phyloP scores from a whole-genome alignment of 2,113 vertebrate species.

The Chloropsis cyanopogon region DNA sequence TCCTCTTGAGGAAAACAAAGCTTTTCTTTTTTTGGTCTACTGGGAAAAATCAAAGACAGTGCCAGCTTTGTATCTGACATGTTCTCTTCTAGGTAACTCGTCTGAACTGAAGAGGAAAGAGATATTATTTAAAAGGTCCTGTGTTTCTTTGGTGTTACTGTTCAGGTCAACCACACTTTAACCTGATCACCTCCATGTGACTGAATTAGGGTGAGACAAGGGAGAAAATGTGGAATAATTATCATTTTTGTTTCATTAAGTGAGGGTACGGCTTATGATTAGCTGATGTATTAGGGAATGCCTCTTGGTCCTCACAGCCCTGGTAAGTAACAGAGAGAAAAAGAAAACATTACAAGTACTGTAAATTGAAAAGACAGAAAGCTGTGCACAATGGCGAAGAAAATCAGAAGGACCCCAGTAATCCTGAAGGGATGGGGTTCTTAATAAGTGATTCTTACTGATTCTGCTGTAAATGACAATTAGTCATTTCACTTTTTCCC shows the following conservation, averaged over 20 bases:
- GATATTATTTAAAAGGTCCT: not conserved
- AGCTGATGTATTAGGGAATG: not conserved
- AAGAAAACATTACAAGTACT: not conserved
- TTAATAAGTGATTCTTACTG: not conserved
- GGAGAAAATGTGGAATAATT: not conserved
- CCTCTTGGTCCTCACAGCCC: not conserved
- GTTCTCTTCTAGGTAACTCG: not conserved
- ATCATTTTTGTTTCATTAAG: not conserved
- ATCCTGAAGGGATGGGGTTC: not conserved
- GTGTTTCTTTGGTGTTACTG: not conserved
- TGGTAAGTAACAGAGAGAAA: not conserved
- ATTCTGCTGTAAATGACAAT: not conserved
- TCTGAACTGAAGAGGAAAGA: not conserved
- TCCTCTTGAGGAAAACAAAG: not conserved
- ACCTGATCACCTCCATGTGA: not conserved
- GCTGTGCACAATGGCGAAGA: not conserved
- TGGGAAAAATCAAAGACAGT: constrained; percentile 15
- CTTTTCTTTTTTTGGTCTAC: not conserved
- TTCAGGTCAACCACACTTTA: not conserved
- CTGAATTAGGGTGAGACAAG: not conserved
- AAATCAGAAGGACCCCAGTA: not conserved
- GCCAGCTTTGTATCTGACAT: not conserved
- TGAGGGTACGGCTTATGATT: not conserved
- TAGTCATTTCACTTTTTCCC: not conserved
- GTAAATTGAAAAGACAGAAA: not conserved